These are phyloP conservation scores for Lepidochrysops patricia DNA, from an alignment of 2,888 invertebrate genomes.

Conservation along the genomic window DNA sequence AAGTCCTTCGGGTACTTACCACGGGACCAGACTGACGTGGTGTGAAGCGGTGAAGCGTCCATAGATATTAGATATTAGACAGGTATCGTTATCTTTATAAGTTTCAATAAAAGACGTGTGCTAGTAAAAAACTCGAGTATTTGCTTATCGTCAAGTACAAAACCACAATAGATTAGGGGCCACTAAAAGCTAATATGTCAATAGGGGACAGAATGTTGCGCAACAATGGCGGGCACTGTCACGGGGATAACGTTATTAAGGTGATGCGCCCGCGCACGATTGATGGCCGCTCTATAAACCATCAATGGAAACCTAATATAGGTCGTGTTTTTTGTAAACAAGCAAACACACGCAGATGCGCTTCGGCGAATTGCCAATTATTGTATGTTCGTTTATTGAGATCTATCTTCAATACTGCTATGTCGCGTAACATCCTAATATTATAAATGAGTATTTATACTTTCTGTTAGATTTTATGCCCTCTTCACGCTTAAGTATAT, in stretches of 20 bases:
- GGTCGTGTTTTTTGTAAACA: constrained; percentile 21
- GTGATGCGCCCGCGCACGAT: constrained; percentile 53
- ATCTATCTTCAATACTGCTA: no score
- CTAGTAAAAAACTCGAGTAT: neutral
- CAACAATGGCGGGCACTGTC: constrained; percentile 55
- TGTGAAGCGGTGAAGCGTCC: no score
- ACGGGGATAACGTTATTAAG: constrained; percentile 64
- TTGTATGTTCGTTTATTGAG: no score
- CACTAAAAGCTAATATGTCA: constrained; percentile 63
- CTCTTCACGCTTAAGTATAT: no score
- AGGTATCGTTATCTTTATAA: neutral
- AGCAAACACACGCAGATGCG: constrained; percentile 1
- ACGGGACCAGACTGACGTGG: no score
- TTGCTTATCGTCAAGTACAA: constrained; percentile 20
- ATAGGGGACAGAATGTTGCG: constrained; percentile 49
- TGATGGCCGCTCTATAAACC: constrained; percentile 38
- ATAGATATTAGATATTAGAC: no score
- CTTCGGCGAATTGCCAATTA: constrained; percentile 15
- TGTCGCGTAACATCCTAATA: no score
- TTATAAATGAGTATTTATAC: no score
- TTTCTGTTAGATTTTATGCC: no score
- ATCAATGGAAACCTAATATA: constrained; percentile 21
- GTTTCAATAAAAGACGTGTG: neutral
- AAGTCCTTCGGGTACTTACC: no score
- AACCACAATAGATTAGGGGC: constrained; percentile 35